Evolutionary conservation across 2,888 invertebrate genomes (phyloP), one percentile per base, ranked within the genome.

Genomic region (Meganola albula): DNA sequence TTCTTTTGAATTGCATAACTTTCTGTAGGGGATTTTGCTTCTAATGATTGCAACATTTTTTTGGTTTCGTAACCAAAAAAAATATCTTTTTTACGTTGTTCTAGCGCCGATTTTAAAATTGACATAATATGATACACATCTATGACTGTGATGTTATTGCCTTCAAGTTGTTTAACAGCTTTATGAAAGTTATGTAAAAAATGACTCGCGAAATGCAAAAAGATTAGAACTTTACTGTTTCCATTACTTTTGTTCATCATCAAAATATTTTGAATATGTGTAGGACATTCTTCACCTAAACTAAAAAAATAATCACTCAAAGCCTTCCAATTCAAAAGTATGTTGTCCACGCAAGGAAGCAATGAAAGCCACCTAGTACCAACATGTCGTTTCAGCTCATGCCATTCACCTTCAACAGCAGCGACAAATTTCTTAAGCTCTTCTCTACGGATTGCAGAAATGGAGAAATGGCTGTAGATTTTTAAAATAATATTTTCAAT

Each of bases 281-380:
- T 38, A 25, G 50, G 46, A 29, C 53, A 51, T 10, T 37, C 40
- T 11, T 41, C 44, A 29, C 10, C 23, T 16, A 49, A 35, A 45
- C 43, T n/a, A 48, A 22, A 40, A 9, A 44, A 55, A 51, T 51
- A 53, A 10, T 40, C 27, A 10, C 41, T n/a, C 4, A 49, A 38
- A 31, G 45, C 34, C 24, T 2, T 3, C 42, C 24, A 24, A 24
- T 24, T 24, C 5, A 24, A 12, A 3, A 24, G n/a, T 12, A 24
- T 3, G 5, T 5, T 24, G 11, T 24, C 24, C 2, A 24, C 11
- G 8, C 12, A 11, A 5, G 24, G 24, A 5, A 24, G 24, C 10
- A 24, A 8, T 10, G 24, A 24, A 5, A 24, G 12, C 24, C 24
- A 24, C 11, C 12, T 11, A 5, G 24, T 24, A 10, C 24, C 24